Percentiles rank a stretch among this genome's conserved stretches.
phyloP scores from a whole-genome alignment of 1,140 invertebrate species.

The Drosophila takahashii region DNA sequence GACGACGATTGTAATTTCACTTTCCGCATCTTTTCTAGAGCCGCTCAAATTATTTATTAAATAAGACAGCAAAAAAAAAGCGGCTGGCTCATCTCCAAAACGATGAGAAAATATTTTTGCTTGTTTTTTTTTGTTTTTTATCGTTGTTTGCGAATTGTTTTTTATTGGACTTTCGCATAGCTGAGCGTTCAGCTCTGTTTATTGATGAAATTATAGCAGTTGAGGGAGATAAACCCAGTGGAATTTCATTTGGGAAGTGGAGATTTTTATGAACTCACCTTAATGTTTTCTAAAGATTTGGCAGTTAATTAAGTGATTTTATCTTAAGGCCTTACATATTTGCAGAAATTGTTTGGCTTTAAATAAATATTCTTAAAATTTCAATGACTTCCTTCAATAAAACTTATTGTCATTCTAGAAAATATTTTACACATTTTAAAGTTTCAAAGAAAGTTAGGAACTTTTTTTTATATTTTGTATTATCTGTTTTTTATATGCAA shows the following conservation, averaged over 20 bases:
- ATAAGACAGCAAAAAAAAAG: constrained; percentile 51
- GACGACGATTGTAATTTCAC: constrained; percentile 67
- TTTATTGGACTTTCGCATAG: constrained; percentile 73
- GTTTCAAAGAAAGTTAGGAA: too few relatives aligned
- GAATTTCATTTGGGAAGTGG: constrained; percentile 29
- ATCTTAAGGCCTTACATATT: not conserved
- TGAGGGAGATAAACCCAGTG: constrained; percentile 47
- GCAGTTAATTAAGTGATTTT: not conserved
- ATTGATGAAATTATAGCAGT: constrained; percentile 69
- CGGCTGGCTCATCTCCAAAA: constrained; percentile 56
- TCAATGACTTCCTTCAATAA: too few relatives aligned
- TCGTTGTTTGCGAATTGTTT: constrained; percentile 33
- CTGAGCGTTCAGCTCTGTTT: constrained; percentile 76
- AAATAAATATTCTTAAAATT: not conserved
- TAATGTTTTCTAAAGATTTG: not conserved
- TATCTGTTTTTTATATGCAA: too few relatives aligned
- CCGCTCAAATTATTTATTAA: constrained; percentile 60
- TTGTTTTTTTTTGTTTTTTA: constrained; percentile 17
- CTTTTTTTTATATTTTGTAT: not conserved
- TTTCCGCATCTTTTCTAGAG: constrained; percentile 75
- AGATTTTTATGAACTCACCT: constrained; percentile 15
- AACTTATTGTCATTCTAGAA: too few relatives aligned
- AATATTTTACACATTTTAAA: too few relatives aligned
- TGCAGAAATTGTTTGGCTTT: not conserved
- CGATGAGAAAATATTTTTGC: constrained; percentile 76